These are phyloP conservation scores for Drosophila nebulosa DNA, from an alignment of 1,140 invertebrate species.

Conservation along the genomic window DNA sequence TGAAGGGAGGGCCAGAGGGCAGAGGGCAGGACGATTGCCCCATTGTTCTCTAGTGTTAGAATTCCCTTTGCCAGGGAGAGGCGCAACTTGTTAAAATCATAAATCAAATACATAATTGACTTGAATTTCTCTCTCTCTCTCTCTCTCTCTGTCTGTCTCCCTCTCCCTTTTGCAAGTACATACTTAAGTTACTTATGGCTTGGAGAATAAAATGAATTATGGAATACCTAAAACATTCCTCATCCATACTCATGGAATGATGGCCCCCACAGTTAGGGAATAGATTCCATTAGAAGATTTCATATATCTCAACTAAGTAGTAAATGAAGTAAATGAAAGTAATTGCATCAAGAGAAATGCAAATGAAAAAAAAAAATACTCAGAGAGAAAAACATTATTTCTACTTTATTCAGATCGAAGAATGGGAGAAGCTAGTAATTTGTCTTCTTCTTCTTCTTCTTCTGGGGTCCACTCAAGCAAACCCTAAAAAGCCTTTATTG, in stretches of 20 bases:
- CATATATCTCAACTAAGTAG: neutral
- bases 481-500: no score
- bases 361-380: neutral
- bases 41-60: slow-evolving; percentile 6
- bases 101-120: slow-evolving; percentile 65
- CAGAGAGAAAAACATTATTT: no score
- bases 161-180: neutral
- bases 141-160: no score
- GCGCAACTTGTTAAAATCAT: slow-evolving; percentile 49
- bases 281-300: neutral
- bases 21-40: neutral
- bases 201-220: slow-evolving; percentile 52
- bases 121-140: slow-evolving; percentile 4
- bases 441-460: no score
- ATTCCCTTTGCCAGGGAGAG: slow-evolving; percentile 2
- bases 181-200: neutral
- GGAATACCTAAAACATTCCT: neutral
- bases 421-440: no score
- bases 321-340: no score
- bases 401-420: no score
- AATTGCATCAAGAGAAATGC: neutral
- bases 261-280: neutral
- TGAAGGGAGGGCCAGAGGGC: neutral
- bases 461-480: no score
- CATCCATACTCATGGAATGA: neutral